Evolutionary conservation across 2,113 vertebrate genomes (phyloP), one percentile per base, ranked within the genome.

Genomic region (Eleginops maclovinus): DNA sequence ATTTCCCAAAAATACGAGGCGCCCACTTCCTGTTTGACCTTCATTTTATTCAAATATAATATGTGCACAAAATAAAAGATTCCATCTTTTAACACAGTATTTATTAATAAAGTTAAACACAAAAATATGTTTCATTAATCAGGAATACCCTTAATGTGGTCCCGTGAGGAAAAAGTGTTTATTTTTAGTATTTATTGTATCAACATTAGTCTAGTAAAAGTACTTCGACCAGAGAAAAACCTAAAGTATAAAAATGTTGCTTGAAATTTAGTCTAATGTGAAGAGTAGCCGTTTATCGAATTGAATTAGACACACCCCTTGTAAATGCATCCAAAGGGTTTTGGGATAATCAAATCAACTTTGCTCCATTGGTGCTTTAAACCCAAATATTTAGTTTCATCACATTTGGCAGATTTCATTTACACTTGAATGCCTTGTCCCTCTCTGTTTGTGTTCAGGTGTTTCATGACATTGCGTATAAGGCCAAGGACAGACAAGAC

Each of bases 381-480:
- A 28, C 26, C 26, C 12, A 14, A 26, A 24, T 36, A 4, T 15
- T 16, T 59, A 2, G 46, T 31, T 17, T 61, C 8, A 36, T 36
- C 8, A 8, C 31, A 36, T 36, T 55, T 56, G 44, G 61, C 59
- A 16, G 67, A 10, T 21, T 36, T 75, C 71, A 62, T 66, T 86
- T 56, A 62, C 72, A 55, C 75, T 46, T 17, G 24, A 86, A 17
- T 80, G 69, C 72, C 21, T 49, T 31, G 15, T 28, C 62, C 15
- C 19, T 49, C 54, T 58, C 75, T 46, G 36, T 85, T 49, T 79
- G 40, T 79, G n/a, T 83, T 44, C 85, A 99, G 98, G 95, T 99
- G 0, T 99, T 99, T 88, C 98, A 99, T 22, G 98, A 99, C 90
- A 98, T 99, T 66, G 98, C 98, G 17, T 99, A 99, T 76, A 99